Evolutionary conservation across 2,888 invertebrate species (phyloP).

Genomic region (Thecophora atra): DNA sequence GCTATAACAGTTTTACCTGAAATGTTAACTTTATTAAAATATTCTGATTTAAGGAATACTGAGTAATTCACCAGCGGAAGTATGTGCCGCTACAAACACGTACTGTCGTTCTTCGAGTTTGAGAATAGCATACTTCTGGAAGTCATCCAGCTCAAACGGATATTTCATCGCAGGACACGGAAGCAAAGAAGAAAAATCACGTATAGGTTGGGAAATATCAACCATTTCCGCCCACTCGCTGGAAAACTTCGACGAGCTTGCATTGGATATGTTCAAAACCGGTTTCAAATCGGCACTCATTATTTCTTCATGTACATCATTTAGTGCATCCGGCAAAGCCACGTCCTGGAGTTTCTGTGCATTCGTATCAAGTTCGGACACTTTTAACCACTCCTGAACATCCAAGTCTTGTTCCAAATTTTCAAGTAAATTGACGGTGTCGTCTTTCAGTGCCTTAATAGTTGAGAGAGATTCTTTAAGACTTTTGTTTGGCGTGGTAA

Average conservation of each 20-base stretch:
- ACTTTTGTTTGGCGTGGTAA: conserved; percentile 60
- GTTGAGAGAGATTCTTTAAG: neutral
- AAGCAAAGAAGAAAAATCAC: conserved; percentile 81
- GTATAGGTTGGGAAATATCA: conserved; percentile 82
- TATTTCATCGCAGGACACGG: conserved; percentile 86
- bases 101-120: conserved; percentile 93
- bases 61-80: conserved; percentile 78
- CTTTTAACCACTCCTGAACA: conserved; percentile 60
- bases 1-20: conserved; percentile 93
- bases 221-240: conserved; percentile 89
- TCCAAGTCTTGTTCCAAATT: conserved; percentile 60
- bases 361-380: conserved; percentile 48
- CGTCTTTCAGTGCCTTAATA: conserved; percentile 26
- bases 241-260: conserved; percentile 56
- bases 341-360: neutral
- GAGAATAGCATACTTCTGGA: conserved; percentile 96
- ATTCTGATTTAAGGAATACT: neutral
- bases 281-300: conserved; percentile 68
- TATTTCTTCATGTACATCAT: conserved; percentile 59
- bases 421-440: conserved; percentile 59
- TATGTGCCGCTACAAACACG: conserved; percentile 99
- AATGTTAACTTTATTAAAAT: neutral
- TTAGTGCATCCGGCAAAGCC: conserved; percentile 49
- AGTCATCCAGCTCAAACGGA: conserved; percentile 93
- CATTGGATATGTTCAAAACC: conserved; percentile 75